Evolutionary conservation across 2,888 invertebrate genomes (phyloP).

Genomic region (Plebejus melissa): DNA sequence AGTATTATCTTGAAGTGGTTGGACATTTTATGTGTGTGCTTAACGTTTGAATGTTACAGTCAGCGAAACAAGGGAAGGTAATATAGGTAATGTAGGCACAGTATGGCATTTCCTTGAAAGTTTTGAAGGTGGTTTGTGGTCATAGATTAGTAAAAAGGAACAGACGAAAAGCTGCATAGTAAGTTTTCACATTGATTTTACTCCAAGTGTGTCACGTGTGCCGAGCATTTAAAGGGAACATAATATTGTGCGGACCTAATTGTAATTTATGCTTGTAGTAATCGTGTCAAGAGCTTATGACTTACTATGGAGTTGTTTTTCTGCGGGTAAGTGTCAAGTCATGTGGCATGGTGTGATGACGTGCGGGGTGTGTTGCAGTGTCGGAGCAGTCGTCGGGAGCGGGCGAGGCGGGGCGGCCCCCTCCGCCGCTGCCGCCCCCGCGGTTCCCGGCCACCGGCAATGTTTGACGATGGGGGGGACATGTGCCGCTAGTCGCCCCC

Average conservation of each 20-base stretch:
- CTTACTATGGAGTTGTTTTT: not conserved
- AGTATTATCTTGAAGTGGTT: not conserved
- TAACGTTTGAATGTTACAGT: slow-evolving; percentile 11
- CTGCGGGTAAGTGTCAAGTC: not conserved
- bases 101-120: not conserved
- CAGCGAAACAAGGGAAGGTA: not conserved
- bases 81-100: not conserved
- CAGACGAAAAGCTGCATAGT: not conserved
- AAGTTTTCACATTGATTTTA: not conserved
- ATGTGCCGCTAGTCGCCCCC: slow-evolving; percentile 79
- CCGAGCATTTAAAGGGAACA: too few relatives aligned
- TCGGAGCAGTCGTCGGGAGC: slow-evolving; percentile 91
- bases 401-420: slow-evolving; percentile 85
- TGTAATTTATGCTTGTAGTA: too few relatives aligned
- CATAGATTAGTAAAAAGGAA: not conserved
- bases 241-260: too few relatives aligned
- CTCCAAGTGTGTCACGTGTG: too few relatives aligned
- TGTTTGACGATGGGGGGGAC: slow-evolving; percentile 88
- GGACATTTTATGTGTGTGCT: not conserved
- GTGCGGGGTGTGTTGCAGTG: slow-evolving; percentile 76
- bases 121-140: not conserved
- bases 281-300: too few relatives aligned
- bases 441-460: slow-evolving; percentile 85
- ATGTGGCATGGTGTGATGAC: not conserved
- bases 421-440: slow-evolving; percentile 90